Base-by-base conservation (phyloP, 2,113 vertebrate species). In the Phyllostomus discolor region DNA sequence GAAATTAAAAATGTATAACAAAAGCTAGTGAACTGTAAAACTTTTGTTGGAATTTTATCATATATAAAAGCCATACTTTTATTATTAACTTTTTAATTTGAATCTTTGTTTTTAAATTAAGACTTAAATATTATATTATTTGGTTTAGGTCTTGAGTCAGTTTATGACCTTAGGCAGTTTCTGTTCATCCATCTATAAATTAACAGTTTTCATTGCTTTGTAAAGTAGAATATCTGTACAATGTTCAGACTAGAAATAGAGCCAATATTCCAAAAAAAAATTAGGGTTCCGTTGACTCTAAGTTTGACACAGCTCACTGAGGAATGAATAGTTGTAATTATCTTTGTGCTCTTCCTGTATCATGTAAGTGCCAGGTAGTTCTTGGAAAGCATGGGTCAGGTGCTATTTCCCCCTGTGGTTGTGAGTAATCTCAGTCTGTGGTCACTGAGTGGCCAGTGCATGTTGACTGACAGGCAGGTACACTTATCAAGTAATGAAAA, bases 151-250 rank as follows among this genome's bases (percentile, higher is more conserved):
- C 38, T 67, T 86, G 12, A 89, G 10, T 80, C 57, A 85, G 0
- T 62, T 46, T 50, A 10, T 92, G 38, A 84, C 41, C n/a, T 52
- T 84, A 24, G 26, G 19, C 33, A 81, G 50, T 90, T 93, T 95
- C 81, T 95, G 12, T 50, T 41, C 26, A 10, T 64, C n/a, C n/a
- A 26, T n/a, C 38, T 96, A 16, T 85, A 91, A 95, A 38, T 81
- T 85, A 92, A n/a, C 62, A 66, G 4, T 95, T 95, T 94, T 15
- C 7, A 80, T 2, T 94, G 33, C 85, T 38, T 76, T 96, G 9
- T 69, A 8, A 64, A 78, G 35, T 88, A 11, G 7, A 69, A n/a
- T 73, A 59, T 69, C 41, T 69, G 2, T 83, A n/a, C 66, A 72
- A 48, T 83, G 35, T 73, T 62, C 59, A 38, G 12, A 73, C 28